Evolutionary conservation across 2,113 vertebrate genomes (phyloP), one percentile per base, ranked within the genome.

Genomic region (Eubucco bourcierii): DNA sequence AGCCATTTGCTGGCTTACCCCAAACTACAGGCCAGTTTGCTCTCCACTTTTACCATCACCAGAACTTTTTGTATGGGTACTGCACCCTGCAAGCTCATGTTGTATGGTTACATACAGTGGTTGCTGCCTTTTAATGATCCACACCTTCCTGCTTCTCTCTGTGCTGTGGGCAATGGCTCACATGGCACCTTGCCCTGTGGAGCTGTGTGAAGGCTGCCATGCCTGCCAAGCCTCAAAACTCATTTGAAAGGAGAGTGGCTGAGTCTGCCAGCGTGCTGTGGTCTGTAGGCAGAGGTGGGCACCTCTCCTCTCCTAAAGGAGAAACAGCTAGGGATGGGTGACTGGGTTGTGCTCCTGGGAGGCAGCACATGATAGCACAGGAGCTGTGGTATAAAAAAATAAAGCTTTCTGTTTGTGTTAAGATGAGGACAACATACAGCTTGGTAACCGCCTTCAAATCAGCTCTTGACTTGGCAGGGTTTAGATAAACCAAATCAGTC

Each of bases 401-500:
- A 82, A 80, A 9, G 33, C 9, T 24, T 47, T 93, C 72, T 88
- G 75, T 65, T 84, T 91, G 44, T 37, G 68, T 83, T 81, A 56
- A 80, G 56, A 64, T 44, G 64, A 92, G 82, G 89, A 80, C 53
- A 88, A 60, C 53, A 94, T 91, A 93, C 74, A 88, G 87, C 87
- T 92, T 90, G 24, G 61, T 86, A 95, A 94, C 37, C 89, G 75
- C 87, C 79, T 95, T 87, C 79, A 80, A 86, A 93, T 85, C 85
- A 80, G 47, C 64, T 90, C 90, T 64, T 88, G 78, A 90, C 80
- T 94, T 96, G 95, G 90, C 78, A 84, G 56, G 55, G 55, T 82
- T 96, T 93, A 93, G 44, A 68, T 80, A 91, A 93, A 92, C 76
- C 87, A 75, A 94, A 87, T 76, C 90, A 84, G 39, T 65, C 79